Base-by-base conservation (phyloP, 1,140 invertebrate species). In the Hylaeus anthracinus region DNA sequence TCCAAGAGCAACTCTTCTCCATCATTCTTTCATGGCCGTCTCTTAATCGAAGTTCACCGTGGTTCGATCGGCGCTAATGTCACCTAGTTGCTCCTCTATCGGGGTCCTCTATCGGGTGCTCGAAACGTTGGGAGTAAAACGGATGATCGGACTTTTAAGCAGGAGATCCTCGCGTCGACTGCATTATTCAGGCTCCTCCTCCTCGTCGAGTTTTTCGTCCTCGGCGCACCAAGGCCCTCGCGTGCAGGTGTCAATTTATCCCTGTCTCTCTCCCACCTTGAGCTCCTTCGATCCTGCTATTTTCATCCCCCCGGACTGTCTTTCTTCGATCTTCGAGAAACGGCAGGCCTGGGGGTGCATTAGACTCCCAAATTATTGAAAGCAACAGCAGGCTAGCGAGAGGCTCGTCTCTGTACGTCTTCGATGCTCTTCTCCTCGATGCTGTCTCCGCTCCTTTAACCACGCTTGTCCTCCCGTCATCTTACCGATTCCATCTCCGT, bases 301-400 rank as follows among this genome's bases (percentile, higher is more conserved):
- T 26, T 51, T 67, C 65, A 9, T 26, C 48, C 51, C 6, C n/a
- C 6, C n/a, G 45, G 45, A 48, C 15, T 43, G 65, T 15, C 39
- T 41, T 26, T 15, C 26, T 76, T 81, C 64, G 64, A 67, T 67
- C 72, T 65, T 56, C 53, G 41, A 63, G 80, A 67, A 9, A 51
- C 51, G 45, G 58, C 72, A 77, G 56, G 51, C 8, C 26, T 48
- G 51, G 51, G 26, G 71, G 60, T 70, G 64, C 82, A 92, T 91
- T 91, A 90, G 89, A 91, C 90, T 92, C 83, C 83, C 90, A 92
- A 92, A 91, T 91, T 90, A 91, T 92, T 89, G 86, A 91, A 88
- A 90, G 88, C 90, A 91, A 90, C 88, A 89, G 75, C 81, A 26
- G 51, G 48, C 51, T 72, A 41, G 53, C 26, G 53, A 73, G 48